Percentiles rank a stretch among this genome's conserved stretches.
phyloP scores from a whole-genome alignment of 2,797 vertebrate species.

The Semotilus atromaculatus region DNA sequence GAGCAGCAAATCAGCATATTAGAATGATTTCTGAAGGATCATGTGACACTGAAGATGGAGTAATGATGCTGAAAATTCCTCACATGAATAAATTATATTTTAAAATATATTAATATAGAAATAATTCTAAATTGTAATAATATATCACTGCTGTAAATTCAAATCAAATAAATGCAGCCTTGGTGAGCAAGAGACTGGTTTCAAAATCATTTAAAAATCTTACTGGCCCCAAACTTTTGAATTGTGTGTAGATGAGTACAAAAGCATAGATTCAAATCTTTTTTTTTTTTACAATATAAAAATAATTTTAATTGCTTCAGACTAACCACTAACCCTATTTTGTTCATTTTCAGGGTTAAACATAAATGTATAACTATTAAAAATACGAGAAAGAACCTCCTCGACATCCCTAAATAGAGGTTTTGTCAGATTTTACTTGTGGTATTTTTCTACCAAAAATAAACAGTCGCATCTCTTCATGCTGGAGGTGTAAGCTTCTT shows the following conservation, averaged over 20 bases:
- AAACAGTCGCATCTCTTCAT: neutral
- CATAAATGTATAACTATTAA: neutral
- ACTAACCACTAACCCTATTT: neutral
- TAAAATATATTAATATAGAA: neutral
- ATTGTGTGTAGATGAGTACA: neutral
- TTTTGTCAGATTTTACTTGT: constrained; percentile 6
- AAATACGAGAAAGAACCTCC: neutral
- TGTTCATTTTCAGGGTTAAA: constrained; percentile 11
- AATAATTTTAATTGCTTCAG: neutral
- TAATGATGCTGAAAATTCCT: neutral
- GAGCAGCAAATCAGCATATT: neutral
- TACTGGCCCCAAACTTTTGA: neutral
- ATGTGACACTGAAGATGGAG: neutral
- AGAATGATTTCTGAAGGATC: neutral
- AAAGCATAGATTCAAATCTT: neutral
- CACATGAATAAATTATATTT: neutral
- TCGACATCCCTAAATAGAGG: neutral
- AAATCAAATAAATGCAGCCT: neutral
- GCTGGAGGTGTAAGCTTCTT: neutral
- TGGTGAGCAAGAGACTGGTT: neutral
- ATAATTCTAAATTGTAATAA: neutral
- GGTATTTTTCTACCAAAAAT: neutral
- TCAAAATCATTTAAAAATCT: neutral
- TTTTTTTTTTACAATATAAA: neutral
- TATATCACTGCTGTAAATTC: neutral